These are phyloP conservation scores for Junonia oenone DNA, from an alignment of 2,888 invertebrate species.

Conservation along the genomic window DNA sequence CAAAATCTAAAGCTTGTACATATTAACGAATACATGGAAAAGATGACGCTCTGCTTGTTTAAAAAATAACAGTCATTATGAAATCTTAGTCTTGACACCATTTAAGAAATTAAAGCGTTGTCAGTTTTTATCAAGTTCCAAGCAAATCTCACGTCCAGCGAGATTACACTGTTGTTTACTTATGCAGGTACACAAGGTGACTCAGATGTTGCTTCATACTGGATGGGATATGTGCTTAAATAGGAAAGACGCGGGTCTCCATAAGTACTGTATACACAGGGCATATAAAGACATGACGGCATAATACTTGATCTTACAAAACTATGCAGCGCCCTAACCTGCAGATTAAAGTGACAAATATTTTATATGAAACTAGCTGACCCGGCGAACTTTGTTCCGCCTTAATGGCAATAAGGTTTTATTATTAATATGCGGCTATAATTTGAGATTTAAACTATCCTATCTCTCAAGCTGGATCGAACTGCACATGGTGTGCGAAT, in stretches of 20 bases:
- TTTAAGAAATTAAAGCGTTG: not conserved
- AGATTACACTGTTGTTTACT: constrained; percentile 25
- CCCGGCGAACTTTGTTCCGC: no score
- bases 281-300: constrained; percentile 30
- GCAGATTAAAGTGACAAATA: no score
- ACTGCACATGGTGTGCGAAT: no score
- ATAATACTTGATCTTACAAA: constrained; percentile 24
- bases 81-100: constrained; percentile 1
- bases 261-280: constrained; percentile 50
- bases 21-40: not conserved
- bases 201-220: constrained; percentile 54
- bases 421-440: no score
- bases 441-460: no score
- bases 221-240: constrained; percentile 39
- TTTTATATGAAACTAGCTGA: no score
- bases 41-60: not conserved
- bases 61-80: not conserved
- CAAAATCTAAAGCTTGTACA: not conserved
- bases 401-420: no score
- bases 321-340: not conserved
- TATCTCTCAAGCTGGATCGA: no score
- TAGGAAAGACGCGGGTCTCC: constrained; percentile 46
- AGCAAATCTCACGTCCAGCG: constrained; percentile 22
- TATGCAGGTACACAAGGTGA: constrained; percentile 53
- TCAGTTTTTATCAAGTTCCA: constrained; percentile 18